Evolutionary conservation across 2,797 vertebrate species (phyloP).

Genomic region (Meriones psammophilus): DNA sequence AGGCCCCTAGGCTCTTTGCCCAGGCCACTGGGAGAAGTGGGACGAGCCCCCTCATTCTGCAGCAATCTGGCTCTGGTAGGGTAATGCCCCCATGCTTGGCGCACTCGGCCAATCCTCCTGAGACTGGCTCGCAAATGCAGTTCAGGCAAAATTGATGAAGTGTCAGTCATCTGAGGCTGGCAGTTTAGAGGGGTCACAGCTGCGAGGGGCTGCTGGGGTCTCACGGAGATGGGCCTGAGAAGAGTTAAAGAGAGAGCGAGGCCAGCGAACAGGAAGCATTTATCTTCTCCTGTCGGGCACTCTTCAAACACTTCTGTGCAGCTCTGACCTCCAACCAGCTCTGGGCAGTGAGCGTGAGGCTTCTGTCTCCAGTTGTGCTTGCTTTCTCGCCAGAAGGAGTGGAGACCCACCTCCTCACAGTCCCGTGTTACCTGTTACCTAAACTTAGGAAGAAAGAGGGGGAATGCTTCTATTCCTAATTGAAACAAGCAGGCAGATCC

Average conservation of each 20-base stretch:
- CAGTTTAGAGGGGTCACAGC: slow-evolving; percentile 87
- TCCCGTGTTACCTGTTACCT: neutral
- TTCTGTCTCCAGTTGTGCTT: neutral
- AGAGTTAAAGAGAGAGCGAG: neutral
- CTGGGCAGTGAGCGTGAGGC: neutral
- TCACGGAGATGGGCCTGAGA: slow-evolving; percentile 52
- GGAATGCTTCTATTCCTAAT: slow-evolving; percentile 9
- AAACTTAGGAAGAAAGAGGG: neutral
- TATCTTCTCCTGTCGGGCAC: neutral
- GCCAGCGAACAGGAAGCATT: neutral
- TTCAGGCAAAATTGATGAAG: slow-evolving; percentile 88
- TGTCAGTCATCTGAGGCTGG: slow-evolving; percentile 87
- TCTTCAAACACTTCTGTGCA: neutral
- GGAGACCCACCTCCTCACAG: neutral
- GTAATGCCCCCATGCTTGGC: slow-evolving; percentile 82
- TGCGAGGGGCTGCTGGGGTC: slow-evolving; percentile 80
- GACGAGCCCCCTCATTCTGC: slow-evolving; percentile 70
- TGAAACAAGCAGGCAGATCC: slow-evolving; percentile 51
- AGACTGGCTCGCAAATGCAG: slow-evolving; percentile 85
- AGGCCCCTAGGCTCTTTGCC: slow-evolving; percentile 38
- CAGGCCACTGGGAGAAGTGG: slow-evolving; percentile 68
- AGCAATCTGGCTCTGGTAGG: slow-evolving; percentile 81
- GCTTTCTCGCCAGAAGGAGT: too few relatives aligned
- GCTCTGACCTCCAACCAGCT: neutral
- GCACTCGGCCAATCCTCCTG: slow-evolving; percentile 83